Evolutionary conservation across 1,140 invertebrate species (phyloP).

Genomic region (Idris sp.): DNA sequence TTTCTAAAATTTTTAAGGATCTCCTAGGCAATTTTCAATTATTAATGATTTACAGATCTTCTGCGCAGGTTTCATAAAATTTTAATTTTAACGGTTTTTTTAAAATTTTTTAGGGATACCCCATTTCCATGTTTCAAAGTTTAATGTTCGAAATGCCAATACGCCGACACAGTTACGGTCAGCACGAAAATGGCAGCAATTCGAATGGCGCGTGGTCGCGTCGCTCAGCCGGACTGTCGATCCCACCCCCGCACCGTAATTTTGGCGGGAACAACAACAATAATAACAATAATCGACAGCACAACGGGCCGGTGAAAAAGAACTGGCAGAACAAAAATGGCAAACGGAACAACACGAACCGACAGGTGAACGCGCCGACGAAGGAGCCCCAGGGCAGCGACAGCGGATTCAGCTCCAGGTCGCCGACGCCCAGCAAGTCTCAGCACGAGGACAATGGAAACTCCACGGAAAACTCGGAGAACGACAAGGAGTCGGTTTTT

Average conservation of each 20-base stretch:
- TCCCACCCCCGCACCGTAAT: constrained; percentile 63
- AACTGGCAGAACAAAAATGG: constrained; percentile 71
- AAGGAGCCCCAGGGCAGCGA: constrained; percentile 71
- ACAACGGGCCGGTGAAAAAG: constrained; percentile 67
- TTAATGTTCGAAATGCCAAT: constrained; percentile 69
- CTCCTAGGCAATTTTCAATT: no score
- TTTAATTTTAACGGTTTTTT: no score
- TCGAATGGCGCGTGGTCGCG: constrained; percentile 67
- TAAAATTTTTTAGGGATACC: constrained; percentile 65
- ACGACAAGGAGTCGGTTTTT: constrained; percentile 73
- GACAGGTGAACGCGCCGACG: constrained; percentile 60
- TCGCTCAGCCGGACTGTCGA: constrained; percentile 58
- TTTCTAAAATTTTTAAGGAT: no score
- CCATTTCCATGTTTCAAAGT: constrained; percentile 69
- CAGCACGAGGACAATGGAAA: constrained; percentile 68
- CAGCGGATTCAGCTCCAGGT: constrained; percentile 73
- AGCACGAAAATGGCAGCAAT: constrained; percentile 57
- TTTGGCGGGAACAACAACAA: constrained; percentile 40
- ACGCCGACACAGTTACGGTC: constrained; percentile 62
- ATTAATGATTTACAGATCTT: no score
- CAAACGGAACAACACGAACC: constrained; percentile 56
- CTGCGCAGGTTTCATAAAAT: no score
- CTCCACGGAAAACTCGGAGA: constrained; percentile 73
- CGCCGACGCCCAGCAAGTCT: constrained; percentile 73
- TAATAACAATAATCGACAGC: constrained; percentile 53